A percentile compares a stretch with the other conserved stretches of the same genome.
Conservation (phyloP, 2,888 invertebrate species). For the Nomada flava region DNA sequence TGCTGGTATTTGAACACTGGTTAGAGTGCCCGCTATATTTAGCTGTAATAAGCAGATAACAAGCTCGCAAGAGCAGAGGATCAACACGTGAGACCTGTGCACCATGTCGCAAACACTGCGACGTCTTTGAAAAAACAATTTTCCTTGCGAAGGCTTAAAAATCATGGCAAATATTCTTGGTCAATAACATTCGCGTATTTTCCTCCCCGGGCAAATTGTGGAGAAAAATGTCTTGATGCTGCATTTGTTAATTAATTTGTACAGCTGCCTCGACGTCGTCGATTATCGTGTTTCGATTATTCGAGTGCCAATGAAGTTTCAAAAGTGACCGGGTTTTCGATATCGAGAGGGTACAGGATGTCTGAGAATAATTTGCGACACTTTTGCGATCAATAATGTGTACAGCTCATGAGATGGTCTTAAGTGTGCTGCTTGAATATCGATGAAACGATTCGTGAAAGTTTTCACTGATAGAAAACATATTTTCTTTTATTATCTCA, state of each 20-base stretch:
- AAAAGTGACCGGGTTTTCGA: not conserved
- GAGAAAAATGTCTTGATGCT: not conserved
- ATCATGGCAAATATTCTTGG: not conserved
- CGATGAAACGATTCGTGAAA: slow-evolving; percentile 16
- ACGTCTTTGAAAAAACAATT: slow-evolving; percentile 17
- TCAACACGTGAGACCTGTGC: slow-evolving; percentile 48
- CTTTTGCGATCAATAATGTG: slow-evolving; percentile 5
- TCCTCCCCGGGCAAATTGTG: no score
- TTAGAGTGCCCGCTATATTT: slow-evolving; percentile 71
- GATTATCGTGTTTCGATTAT: not conserved
- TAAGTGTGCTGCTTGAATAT: not conserved
- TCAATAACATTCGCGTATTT: not conserved
- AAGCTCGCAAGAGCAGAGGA: slow-evolving; percentile 42
- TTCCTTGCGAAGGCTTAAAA: no score
- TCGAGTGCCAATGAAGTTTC: not conserved
- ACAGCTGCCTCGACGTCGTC: not conserved
- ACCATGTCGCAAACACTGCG: slow-evolving; percentile 11
- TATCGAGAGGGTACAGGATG: slow-evolving; percentile 6
- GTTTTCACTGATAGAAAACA: not conserved
- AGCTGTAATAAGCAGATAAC: slow-evolving; percentile 69
- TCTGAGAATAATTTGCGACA: not conserved
- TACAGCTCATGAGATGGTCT: not conserved
- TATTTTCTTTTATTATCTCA: slow-evolving; percentile 2
- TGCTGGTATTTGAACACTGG: slow-evolving; percentile 61
- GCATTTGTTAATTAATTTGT: no score